Percentiles rank a stretch among this genome's conserved stretches.
Evolutionary conservation across 2,797 vertebrate genomes (phyloP).

Genomic region (Borostomias antarcticus): DNA sequence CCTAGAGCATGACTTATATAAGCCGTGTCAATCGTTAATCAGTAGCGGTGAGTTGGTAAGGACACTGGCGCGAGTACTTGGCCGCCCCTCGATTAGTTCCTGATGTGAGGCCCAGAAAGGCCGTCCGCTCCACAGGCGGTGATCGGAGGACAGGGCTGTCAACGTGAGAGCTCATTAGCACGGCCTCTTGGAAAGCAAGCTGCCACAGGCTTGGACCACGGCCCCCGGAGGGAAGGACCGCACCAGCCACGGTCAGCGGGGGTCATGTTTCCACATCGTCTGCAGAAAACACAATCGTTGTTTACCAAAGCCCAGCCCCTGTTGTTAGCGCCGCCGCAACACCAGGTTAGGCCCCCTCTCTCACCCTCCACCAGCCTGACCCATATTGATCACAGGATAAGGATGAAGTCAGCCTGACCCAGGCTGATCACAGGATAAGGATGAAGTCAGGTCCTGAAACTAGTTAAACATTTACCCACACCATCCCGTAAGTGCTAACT

Average conservation of each 20-base stretch:
- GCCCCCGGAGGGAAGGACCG: constrained; percentile 31
- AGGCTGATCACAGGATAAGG: background rate
- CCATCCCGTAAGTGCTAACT: background rate
- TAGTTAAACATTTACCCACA: background rate
- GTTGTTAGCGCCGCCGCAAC: constrained; percentile 4
- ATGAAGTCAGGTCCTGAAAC: constrained; percentile 8
- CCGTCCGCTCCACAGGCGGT: background rate
- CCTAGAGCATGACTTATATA: constrained; percentile 8
- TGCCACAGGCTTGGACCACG: constrained; percentile 30
- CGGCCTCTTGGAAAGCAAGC: constrained; percentile 38
- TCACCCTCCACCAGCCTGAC: background rate
- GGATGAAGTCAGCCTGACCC: background rate
- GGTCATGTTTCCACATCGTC: constrained; percentile 48
- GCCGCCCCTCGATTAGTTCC: constrained; percentile 31
- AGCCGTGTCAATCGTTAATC: background rate
- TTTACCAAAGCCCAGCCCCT: constrained; percentile 35
- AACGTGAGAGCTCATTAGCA: constrained; percentile 52
- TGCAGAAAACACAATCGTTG: constrained; percentile 42
- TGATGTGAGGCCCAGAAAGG: constrained; percentile 33
- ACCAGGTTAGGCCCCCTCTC: constrained; percentile 3
- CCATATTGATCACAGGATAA: constrained; percentile 2
- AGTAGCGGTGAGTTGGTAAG: background rate
- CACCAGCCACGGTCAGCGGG: constrained; percentile 36
- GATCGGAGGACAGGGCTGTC: constrained; percentile 28
- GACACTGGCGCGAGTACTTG: constrained; percentile 23